phyloP scores from a whole-genome alignment of 1,140 invertebrate species.

The Phenacoccus solenopsis region DNA sequence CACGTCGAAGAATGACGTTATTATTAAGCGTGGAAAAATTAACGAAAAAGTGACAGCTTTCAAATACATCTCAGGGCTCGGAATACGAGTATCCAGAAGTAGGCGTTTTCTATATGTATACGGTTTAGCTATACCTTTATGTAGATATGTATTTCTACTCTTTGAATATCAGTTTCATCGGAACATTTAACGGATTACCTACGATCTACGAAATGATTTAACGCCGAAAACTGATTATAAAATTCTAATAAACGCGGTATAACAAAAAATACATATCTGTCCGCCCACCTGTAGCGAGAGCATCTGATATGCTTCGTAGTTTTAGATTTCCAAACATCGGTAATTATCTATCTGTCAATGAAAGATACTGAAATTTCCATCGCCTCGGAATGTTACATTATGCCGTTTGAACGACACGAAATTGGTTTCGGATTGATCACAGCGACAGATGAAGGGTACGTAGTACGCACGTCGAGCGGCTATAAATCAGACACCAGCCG shows the following conservation, averaged over 20 bases:
- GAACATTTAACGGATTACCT: neutral
- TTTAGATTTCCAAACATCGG: neutral
- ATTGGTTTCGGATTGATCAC: neutral
- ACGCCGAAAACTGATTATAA: conserved; percentile 1
- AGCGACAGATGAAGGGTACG: too few relatives aligned
- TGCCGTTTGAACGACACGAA: too few relatives aligned
- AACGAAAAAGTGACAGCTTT: neutral
- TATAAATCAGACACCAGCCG: neutral
- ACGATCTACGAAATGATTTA: neutral
- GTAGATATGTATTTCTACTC: neutral
- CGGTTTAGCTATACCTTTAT: too few relatives aligned
- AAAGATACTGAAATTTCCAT: neutral
- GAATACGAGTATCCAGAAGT: neutral
- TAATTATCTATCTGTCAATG: conserved; percentile 3
- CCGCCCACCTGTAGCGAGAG: neutral
- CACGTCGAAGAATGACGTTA: neutral
- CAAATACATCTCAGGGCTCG: neutral
- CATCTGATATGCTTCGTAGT: neutral
- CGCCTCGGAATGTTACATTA: neutral
- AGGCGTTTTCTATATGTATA: neutral
- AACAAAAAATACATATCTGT: conserved; percentile 1
- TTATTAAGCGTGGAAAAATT: neutral
- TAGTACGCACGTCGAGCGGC: too few relatives aligned
- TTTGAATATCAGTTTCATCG: neutral
- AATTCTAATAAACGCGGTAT: neutral